Evolutionary conservation across 2,113 vertebrate genomes (phyloP), one percentile per base, ranked within the genome.

Genomic region (Ceratotherium simum): DNA sequence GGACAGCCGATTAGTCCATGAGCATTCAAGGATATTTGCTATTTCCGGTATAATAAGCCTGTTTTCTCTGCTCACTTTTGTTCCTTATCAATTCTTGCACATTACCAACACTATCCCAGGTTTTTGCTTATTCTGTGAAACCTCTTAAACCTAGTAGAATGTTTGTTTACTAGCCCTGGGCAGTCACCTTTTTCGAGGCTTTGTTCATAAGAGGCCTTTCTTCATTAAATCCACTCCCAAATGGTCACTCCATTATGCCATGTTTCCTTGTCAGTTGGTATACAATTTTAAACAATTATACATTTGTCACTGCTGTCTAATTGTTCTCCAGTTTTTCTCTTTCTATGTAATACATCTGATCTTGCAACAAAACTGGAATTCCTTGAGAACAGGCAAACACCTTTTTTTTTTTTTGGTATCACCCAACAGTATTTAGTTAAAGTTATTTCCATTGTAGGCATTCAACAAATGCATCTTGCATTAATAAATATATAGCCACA

Each of bases 281-380:
- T 14, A 80, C 8, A 90, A 85, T 85, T 88, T 95, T 69, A 82
- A 96, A 91, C 72, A 95, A 88, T 70, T 88, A 85, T 20, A 58
- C 39, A 95, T 95, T 95, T 91, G 89, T 97, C 85, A 82, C 18
- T 73, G 76, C 16, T 96, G 46, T 92, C 79, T 95, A 87, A 75
- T 51, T 46, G 39, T 91, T 84, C 21, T 84, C 42, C 33, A 62
- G 60, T 90, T 95, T 95, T 91, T 97, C 54, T 80, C 56, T 78
- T 94, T 89, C 70, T 54, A 46, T 54, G 73, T 72, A 85, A 88
- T 70, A 72, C 5, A 31, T 81, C 21, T 20, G n/a, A 83, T 73
- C 89, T 96, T 65, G 27, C 85, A 80, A 86, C 11, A 72, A 96
- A 90, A 70, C 12, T 78, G 10, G 58, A 91, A 95, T 72, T 88